These are phyloP conservation scores for Mimachlamys varia DNA, from an alignment of 2,888 invertebrate genomes.

Conservation along the genomic window DNA sequence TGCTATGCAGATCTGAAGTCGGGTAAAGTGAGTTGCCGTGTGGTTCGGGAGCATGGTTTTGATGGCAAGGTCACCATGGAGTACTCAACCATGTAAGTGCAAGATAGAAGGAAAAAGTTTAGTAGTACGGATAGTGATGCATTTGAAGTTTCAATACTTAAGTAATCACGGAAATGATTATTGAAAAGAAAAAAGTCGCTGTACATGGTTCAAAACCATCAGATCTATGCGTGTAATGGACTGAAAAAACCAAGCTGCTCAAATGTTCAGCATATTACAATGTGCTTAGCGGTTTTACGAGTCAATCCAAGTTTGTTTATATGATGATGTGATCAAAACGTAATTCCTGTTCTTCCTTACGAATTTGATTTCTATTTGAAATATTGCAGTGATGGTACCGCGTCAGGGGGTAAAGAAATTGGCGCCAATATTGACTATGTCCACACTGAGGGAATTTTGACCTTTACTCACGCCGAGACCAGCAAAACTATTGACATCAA, in stretches of 20 bases:
- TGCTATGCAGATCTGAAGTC: slow-evolving; percentile 83
- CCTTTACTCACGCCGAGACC: slow-evolving; percentile 77
- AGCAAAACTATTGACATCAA: slow-evolving; percentile 74
- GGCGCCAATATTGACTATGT: slow-evolving; percentile 68
- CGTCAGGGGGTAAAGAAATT: slow-evolving; percentile 70
- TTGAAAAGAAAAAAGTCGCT: no score
- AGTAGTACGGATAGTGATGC: background rate
- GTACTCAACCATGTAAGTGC: slow-evolving; percentile 82
- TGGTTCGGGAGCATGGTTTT: slow-evolving; percentile 83
- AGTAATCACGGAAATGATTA: no score
- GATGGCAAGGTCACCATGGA: slow-evolving; percentile 83
- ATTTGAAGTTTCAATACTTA: no score
- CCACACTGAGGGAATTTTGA: slow-evolving; percentile 62
- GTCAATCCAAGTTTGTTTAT: no score
- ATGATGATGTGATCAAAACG: background rate
- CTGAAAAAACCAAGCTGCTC: no score
- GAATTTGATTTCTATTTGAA: background rate
- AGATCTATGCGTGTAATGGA: no score
- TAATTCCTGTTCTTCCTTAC: background rate
- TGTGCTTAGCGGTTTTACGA: no score
- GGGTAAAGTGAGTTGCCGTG: slow-evolving; percentile 81
- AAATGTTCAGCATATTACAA: background rate
- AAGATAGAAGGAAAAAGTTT: background rate
- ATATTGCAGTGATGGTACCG: slow-evolving; percentile 76
- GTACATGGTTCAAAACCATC: no score